A percentile compares a stretch with the other conserved stretches of the same genome.
These are phyloP conservation scores for Bombus pascuorum DNA, from an alignment of 1,140 invertebrate species.

Conservation along the genomic window DNA sequence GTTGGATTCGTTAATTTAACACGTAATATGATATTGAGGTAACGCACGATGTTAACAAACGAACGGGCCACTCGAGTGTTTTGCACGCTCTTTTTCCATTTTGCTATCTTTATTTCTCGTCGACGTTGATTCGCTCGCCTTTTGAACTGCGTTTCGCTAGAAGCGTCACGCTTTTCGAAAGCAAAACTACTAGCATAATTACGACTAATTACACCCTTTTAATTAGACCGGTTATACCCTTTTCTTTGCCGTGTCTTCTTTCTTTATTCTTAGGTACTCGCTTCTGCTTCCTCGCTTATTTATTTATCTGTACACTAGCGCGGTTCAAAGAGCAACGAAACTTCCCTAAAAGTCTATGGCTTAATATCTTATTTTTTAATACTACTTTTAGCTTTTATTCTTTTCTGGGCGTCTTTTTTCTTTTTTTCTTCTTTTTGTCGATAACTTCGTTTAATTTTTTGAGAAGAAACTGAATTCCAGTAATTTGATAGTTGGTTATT, in stretches of 20 bases:
- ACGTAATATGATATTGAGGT: constrained; percentile 12
- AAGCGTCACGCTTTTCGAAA: constrained; percentile 23
- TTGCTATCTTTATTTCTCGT: constrained; percentile 1
- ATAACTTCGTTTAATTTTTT: neutral
- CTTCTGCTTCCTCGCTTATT: constrained; percentile 18
- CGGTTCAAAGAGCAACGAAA: neutral
- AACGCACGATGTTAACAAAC: neutral
- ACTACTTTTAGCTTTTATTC: neutral
- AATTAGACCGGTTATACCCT: constrained; percentile 52
- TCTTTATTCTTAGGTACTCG: neutral
- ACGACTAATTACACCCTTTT: constrained; percentile 52
- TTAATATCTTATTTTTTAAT: no score
- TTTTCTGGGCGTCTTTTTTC: no score
- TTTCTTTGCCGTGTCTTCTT: neutral
- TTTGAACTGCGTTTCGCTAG: neutral
- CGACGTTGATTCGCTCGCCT: neutral
- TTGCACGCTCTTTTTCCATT: neutral
- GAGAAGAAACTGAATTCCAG: neutral
- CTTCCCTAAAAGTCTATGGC: neutral
- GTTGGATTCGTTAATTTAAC: constrained; percentile 25
- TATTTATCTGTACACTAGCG: constrained; percentile 17
- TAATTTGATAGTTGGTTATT: neutral
- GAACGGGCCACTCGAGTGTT: constrained; percentile 1
- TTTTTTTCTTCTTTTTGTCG: neutral
- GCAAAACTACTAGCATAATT: constrained; percentile 32